Percentiles rank a stretch among this genome's conserved stretches.
These are phyloP conservation scores for Eutolmus rufibarbis DNA, from an alignment of 2,888 invertebrate genomes.

Conservation along the genomic window DNA sequence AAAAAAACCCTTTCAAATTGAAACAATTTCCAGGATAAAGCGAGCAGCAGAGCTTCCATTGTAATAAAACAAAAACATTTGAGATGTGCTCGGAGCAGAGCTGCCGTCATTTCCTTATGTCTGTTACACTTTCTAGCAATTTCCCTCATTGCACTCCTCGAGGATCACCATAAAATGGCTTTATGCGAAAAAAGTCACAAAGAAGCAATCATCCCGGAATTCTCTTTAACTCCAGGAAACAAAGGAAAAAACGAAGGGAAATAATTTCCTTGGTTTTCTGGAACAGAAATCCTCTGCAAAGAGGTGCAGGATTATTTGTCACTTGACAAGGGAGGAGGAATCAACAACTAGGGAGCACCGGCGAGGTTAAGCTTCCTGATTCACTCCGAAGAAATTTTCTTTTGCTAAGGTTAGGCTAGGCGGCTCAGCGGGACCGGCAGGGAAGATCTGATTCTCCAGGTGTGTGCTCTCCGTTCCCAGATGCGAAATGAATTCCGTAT, in stretches of 20 bases:
- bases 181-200: neutral
- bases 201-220: neutral
- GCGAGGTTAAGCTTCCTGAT: neutral
- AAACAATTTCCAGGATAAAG: neutral
- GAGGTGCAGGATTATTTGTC: neutral
- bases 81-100: neutral
- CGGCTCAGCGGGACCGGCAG: neutral
- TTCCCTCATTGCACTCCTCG: neutral
- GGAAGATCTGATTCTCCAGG: neutral
- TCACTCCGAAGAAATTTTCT: neutral
- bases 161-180: slow-evolving; percentile 4
- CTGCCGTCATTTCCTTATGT: neutral
- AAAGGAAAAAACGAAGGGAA: neutral
- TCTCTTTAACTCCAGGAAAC: slow-evolving; percentile 6
- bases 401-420: neutral
- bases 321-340: neutral
- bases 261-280: neutral
- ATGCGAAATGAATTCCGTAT: neutral
- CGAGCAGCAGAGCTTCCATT: neutral
- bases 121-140: neutral
- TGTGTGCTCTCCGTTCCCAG: neutral
- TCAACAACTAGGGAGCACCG: neutral
- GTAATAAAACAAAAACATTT: neutral
- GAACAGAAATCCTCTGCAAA: neutral
- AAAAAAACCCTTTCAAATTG: neutral